phyloP scores from a whole-genome alignment of 2,888 invertebrate species.

The Diloba caeruleocephala region DNA sequence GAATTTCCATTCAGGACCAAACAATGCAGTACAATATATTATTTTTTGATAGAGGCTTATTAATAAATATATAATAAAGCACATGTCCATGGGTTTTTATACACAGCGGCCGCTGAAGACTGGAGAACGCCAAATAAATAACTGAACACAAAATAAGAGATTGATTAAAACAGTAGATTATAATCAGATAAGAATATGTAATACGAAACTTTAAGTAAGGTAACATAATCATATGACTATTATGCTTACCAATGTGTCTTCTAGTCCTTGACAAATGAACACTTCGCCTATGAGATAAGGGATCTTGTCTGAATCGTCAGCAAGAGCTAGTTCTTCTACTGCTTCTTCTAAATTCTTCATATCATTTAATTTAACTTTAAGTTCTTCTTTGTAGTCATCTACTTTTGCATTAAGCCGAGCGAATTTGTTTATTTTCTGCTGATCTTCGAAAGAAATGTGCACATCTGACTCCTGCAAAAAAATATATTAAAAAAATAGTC shows the following conservation, averaged over 20 bases:
- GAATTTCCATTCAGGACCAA: no score
- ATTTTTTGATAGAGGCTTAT: no score
- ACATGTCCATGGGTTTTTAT: no score
- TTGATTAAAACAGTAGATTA: no score
- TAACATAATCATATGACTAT: not conserved
- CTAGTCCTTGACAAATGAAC: constrained; percentile 93
- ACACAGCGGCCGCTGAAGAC: no score
- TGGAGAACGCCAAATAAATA: no score
- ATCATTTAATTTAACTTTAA: constrained; percentile 96
- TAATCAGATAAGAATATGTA: no score
- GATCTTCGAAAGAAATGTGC: constrained; percentile 98
- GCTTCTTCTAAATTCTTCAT: constrained; percentile 98
- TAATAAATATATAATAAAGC: no score
- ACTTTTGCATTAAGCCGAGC: constrained; percentile 97
- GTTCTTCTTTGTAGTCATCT: constrained; percentile 96
- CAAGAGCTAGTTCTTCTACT: constrained; percentile 94
- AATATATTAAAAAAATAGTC: constrained; percentile 1
- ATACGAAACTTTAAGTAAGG: no score
- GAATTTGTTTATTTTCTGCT: constrained; percentile 99
- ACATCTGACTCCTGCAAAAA: constrained; percentile 94
- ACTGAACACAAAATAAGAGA: no score
- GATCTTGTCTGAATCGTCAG: constrained; percentile 93
- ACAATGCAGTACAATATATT: no score
- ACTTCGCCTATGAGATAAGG: constrained; percentile 97
- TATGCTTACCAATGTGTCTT: constrained; percentile 92